Conservation (phyloP, 1,140 invertebrate genomes). For the Stegodyphus mimosarum region DNA sequence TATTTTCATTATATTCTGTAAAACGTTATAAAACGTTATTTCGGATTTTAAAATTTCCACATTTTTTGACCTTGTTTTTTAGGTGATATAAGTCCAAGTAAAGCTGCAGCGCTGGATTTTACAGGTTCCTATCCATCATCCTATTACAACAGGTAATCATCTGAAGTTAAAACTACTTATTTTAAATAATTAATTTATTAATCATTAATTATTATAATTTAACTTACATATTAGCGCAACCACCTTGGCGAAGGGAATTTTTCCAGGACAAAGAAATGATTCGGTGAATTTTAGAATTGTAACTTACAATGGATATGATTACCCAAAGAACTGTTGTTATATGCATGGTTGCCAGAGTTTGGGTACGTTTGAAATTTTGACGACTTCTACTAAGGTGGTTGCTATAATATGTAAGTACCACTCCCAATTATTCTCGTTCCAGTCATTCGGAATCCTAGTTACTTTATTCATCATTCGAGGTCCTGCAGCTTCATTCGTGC, state of each 20-base stretch:
- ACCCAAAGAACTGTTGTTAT: background rate
- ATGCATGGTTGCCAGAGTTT: too few species aligned
- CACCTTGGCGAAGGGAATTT: too few species aligned
- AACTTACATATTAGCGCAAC: background rate
- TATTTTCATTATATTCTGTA: background rate
- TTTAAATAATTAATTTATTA: background rate
- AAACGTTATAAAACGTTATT: background rate
- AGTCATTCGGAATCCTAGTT: too few species aligned
- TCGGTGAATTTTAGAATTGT: background rate
- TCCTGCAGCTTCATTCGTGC: too few species aligned
- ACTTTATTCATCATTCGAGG: too few species aligned
- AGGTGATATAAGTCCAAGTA: conserved; percentile 57
- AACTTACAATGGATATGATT: too few species aligned
- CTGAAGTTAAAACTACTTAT: background rate
- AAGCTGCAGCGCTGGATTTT: conserved; percentile 57
- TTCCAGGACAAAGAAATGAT: background rate
- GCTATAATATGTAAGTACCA: too few species aligned
- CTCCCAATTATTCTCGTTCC: too few species aligned
- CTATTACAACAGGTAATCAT: conserved; percentile 56
- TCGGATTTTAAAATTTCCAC: background rate
- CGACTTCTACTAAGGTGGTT: too few species aligned
- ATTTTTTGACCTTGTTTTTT: background rate
- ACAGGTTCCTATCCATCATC: conserved; percentile 59
- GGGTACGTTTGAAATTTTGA: too few species aligned
- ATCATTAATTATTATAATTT: background rate